phyloP scores from a whole-genome alignment of 2,113 vertebrate species.

The Tragelaphus imberbis region DNA sequence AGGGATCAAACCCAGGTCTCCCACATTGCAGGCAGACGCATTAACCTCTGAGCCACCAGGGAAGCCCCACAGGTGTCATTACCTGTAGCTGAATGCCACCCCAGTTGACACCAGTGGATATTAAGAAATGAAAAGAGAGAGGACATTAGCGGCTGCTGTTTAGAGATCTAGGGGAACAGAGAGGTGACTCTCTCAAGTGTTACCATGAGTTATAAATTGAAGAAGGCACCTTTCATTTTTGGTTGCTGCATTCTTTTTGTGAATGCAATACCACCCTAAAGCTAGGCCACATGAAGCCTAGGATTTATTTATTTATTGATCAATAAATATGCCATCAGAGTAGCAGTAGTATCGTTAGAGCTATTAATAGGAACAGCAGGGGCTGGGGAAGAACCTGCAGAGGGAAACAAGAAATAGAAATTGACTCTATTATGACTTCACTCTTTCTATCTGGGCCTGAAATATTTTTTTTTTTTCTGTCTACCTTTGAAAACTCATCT shows the following conservation, averaged over 20 bases:
- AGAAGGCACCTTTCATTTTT: neutral
- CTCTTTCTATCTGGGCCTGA: neutral
- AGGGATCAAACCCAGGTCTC: too few species aligned
- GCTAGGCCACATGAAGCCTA: neutral
- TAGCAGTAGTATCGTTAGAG: neutral
- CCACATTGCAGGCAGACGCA: rapidly evolving
- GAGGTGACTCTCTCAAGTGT: neutral
- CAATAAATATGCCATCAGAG: neutral
- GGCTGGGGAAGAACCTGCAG: neutral
- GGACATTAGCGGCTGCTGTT: neutral
- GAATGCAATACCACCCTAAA: neutral
- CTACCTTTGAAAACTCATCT: neutral
- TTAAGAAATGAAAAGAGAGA: neutral
- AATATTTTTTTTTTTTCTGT: neutral
- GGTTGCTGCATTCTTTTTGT: neutral
- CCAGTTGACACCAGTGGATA: neutral
- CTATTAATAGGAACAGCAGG: neutral
- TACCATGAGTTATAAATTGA: neutral
- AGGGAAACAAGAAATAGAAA: neutral
- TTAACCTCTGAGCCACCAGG: too few species aligned
- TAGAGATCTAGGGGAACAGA: neutral
- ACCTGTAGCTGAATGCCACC: neutral
- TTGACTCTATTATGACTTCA: neutral
- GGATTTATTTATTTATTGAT: neutral
- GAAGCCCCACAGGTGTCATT: neutral